A percentile compares a stretch with the other conserved stretches of the same genome.
Evolutionary conservation across 2,113 vertebrate genomes (phyloP).

Genomic region (Martes martes): DNA sequence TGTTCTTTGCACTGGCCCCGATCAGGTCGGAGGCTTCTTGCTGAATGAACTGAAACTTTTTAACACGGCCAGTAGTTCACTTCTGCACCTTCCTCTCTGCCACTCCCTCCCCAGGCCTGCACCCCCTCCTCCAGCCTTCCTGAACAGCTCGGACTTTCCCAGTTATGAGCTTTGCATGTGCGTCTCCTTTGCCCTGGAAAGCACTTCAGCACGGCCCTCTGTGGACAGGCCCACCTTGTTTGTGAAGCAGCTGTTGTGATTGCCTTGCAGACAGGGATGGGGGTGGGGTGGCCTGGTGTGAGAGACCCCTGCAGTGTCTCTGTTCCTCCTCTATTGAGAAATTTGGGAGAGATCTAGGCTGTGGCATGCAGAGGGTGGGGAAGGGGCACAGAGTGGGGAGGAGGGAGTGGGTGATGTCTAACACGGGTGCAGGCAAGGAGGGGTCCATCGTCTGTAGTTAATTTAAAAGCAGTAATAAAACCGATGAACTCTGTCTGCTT

Average conservation of each 20-base stretch:
- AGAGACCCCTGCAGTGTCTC: not conserved
- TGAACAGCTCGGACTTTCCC: not conserved
- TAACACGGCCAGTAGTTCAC: not conserved
- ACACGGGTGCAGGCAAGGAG: not conserved
- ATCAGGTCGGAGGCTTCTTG: not conserved
- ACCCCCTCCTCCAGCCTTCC: not conserved
- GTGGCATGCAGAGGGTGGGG: not conserved
- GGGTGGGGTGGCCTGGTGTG: not conserved
- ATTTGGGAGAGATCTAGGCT: not conserved
- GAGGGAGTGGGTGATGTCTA: not conserved
- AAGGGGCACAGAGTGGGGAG: not conserved
- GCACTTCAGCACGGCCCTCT: not conserved
- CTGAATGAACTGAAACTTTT: not conserved
- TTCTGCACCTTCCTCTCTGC: not conserved
- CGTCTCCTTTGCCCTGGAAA: not conserved
- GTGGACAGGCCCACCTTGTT: not conserved
- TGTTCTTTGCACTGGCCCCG: not conserved
- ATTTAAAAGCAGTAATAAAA: not conserved
- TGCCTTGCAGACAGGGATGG: no score
- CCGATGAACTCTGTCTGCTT: not conserved
- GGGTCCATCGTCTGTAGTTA: not conserved
- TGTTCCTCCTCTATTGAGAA: not conserved
- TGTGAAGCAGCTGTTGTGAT: not conserved
- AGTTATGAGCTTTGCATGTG: not conserved
- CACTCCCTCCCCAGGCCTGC: no score